Conservation (phyloP, 2,113 vertebrate species). For the Mola mola region DNA sequence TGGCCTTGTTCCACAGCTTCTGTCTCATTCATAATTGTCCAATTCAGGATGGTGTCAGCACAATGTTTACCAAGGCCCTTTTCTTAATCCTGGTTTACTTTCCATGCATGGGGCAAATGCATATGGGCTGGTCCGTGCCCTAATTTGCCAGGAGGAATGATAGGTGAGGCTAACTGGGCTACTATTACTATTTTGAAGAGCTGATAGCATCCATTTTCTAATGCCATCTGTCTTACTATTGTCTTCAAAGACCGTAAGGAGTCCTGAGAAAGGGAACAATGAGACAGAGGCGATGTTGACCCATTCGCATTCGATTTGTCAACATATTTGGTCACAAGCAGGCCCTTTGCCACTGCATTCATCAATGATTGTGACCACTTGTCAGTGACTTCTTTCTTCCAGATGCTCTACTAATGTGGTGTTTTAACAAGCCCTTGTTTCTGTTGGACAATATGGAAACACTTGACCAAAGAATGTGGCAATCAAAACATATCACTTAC, state of each 20-base stretch:
- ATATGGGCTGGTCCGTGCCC: constrained; percentile 3
- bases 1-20: constrained; percentile 57
- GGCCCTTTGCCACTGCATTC: not conserved
- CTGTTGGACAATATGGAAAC: too few species aligned
- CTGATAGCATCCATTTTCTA: constrained; percentile 34
- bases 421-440: too few species aligned
- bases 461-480: too few species aligned
- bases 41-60: constrained; percentile 38
- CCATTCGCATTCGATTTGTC: not conserved
- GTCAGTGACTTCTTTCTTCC: too few species aligned
- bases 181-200: constrained; percentile 48
- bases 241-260: constrained; percentile 9
- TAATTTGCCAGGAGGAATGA: constrained; percentile 47
- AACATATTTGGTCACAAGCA: not conserved
- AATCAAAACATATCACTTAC: too few species aligned
- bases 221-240: not conserved
- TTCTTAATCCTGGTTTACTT: constrained; percentile 33
- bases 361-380: not conserved
- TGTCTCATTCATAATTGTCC: constrained; percentile 67
- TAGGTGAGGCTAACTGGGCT: constrained; percentile 56
- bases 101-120: constrained; percentile 29
- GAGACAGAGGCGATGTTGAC: constrained; percentile 12
- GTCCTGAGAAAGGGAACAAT: not conserved
- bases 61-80: constrained; percentile 52
- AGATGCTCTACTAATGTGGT: too few species aligned